phyloP scores from a whole-genome alignment of 2,113 vertebrate genomes.

The Semnornis frantzii region DNA sequence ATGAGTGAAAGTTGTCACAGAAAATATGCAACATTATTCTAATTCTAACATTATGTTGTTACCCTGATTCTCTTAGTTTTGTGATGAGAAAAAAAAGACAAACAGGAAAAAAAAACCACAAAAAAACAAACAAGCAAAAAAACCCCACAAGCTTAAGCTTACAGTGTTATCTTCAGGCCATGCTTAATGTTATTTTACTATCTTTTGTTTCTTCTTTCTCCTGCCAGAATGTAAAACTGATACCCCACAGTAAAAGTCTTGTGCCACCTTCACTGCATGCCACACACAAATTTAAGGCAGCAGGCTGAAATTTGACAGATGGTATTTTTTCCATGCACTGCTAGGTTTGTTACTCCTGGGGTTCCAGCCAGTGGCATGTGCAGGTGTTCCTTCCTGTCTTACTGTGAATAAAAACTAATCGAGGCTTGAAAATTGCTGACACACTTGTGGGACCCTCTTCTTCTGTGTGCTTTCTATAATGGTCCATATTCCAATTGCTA shows the following conservation, averaged over 20 bases:
- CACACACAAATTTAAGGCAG: not conserved
- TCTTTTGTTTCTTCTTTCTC: not conserved
- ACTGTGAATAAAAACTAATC: not conserved
- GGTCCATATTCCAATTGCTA: not conserved
- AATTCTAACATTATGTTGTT: not conserved
- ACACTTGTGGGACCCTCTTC: not conserved
- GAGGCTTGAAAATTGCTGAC: not conserved
- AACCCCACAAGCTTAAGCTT: too few relatives aligned
- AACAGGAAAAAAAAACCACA: too few relatives aligned
- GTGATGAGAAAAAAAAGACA: not conserved
- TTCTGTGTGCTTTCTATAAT: not conserved
- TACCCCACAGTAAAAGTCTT: not conserved
- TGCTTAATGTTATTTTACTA: not conserved
- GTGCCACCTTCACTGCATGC: not conserved
- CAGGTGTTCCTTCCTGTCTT: not conserved
- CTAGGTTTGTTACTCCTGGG: not conserved
- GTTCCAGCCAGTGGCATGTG: not conserved
- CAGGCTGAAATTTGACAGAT: not conserved
- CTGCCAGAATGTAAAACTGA: not conserved
- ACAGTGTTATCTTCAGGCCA: not conserved
- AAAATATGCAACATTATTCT: not conserved
- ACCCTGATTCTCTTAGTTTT: not conserved
- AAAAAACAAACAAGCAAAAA: too few relatives aligned
- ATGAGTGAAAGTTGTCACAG: not conserved
- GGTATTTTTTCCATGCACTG: not conserved